A percentile compares a stretch with the other conserved stretches of the same genome.
Evolutionary conservation across 2,888 invertebrate species (phyloP).

Genomic region (Salpingus planirostris): DNA sequence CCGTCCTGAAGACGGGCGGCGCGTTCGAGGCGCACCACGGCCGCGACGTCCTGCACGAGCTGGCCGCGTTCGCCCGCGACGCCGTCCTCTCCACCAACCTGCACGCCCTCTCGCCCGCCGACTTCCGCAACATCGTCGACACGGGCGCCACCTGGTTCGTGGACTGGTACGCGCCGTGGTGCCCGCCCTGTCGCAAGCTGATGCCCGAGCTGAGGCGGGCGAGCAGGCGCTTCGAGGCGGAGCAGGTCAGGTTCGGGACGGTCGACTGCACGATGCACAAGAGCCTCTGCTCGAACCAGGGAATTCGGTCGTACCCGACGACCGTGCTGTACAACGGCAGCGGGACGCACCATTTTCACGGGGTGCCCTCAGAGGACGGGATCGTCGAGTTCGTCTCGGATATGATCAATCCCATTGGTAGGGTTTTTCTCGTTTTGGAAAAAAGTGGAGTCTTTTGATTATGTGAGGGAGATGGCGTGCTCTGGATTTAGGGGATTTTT

Average conservation of each 20-base stretch:
- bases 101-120: constrained; percentile 53
- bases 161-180: constrained; percentile 73
- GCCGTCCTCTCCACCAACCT: constrained; percentile 49
- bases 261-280: constrained; percentile 60
- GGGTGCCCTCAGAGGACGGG: constrained; percentile 49
- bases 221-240: constrained; percentile 45
- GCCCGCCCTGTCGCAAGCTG: constrained; percentile 63
- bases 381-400: constrained; percentile 59
- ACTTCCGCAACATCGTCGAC: constrained; percentile 49
- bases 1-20: constrained; percentile 63
- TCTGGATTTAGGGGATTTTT: too few species aligned
- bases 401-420: constrained; percentile 45
- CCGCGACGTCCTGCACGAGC: constrained; percentile 47
- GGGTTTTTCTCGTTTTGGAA: constrained; percentile 5
- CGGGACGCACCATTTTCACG: constrained; percentile 47
- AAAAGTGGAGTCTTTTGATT: constrained; percentile 1
- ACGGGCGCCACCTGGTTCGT: constrained; percentile 55
- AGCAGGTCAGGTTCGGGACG: constrained; percentile 51
- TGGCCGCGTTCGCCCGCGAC: constrained; percentile 57
- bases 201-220: constrained; percentile 60
- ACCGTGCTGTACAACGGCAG: constrained; percentile 56
- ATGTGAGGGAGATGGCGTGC: too few species aligned
- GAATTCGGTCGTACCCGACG: constrained; percentile 60
- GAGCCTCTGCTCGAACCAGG: constrained; percentile 49
- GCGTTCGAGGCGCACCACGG: constrained; percentile 68